phyloP scores from a whole-genome alignment of 2,113 vertebrate species.

The Misgurnus mizolepis region DNA sequence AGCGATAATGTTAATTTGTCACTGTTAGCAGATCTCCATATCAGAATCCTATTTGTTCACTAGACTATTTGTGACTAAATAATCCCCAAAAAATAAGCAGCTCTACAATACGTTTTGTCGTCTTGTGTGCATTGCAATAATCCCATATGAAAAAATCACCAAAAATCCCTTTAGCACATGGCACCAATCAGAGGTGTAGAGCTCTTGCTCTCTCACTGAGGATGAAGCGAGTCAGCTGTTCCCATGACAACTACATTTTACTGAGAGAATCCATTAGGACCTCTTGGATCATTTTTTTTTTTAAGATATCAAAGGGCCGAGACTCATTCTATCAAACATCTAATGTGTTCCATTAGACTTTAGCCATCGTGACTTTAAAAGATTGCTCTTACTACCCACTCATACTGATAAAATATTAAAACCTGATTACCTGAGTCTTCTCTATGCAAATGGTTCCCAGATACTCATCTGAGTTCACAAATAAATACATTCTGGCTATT shows the following conservation, averaged over 20 bases:
- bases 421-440: neutral
- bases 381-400: slow-evolving; percentile 16
- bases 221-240: slow-evolving; percentile 53
- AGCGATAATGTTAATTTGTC: neutral
- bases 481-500: slow-evolving; percentile 8
- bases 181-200: neutral
- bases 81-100: neutral
- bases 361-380: slow-evolving; percentile 13
- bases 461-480: neutral
- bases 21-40: neutral
- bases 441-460: neutral
- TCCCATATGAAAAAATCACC: neutral
- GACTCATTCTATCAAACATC: slow-evolving; percentile 16
- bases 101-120: too few species aligned
- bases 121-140: neutral
- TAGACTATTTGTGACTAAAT: neutral
- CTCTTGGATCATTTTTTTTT: slow-evolving; percentile 22
- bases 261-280: slow-evolving; percentile 27
- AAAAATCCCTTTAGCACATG: neutral
- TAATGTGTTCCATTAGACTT: slow-evolving; percentile 42
- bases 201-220: neutral
- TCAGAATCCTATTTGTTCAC: too few species aligned
- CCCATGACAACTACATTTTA: slow-evolving; percentile 67
- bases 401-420: slow-evolving; percentile 28
- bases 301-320: slow-evolving; percentile 28